Base-by-base conservation (phyloP, 2,113 vertebrate species). In the Otis tarda region DNA sequence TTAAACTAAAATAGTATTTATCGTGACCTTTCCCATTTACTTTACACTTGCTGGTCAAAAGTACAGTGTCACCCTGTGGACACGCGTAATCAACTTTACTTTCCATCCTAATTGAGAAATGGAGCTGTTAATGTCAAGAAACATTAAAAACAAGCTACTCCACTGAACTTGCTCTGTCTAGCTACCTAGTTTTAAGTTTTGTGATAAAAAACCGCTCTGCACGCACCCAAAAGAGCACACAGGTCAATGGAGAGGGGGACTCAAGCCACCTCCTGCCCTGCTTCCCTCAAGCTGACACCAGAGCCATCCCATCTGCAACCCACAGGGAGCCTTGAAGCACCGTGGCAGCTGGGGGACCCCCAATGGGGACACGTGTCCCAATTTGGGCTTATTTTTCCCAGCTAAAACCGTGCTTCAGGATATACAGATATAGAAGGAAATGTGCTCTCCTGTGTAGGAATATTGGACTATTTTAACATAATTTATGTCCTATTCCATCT, bases 101-200 rank as follows among this genome's bases (percentile, higher is more conserved):
- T 97, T 93, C 93, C 53, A 92, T 95, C 93, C 95, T 97, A 97
- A 98, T 96, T 97, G 96, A 97, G 92, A 98, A 97, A 98, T 73
- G 23, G 89, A 97, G 95, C 82, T 96, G 92, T 97, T 97, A 97
- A 93, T 79, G 93, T 97, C 95, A 97, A 93, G 97, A 95, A 97
- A 97, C 87, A 93, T 94, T 95, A 95, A 87, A 96, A 94, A 95
- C 87, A 97, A 83, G 56, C n/a, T 82, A 45, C n/a, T 96, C 74
- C 60, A 75, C 49, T 60, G 68, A 85, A 89, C 63, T 91, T 94
- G 84, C 85, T 95, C 89, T 50, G 35, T 68, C 68, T 68, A 94
- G 76, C 52, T 73, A 81, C 39, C 41, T 63, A n/a, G 23, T 47
- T 18, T 17, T 75, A 41, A 47, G 45, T 15, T 77, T 37, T 78